Percentiles rank a stretch among this genome's conserved stretches.
Conservation (phyloP, 2,888 invertebrate species). For the Diabrotica balteata region DNA sequence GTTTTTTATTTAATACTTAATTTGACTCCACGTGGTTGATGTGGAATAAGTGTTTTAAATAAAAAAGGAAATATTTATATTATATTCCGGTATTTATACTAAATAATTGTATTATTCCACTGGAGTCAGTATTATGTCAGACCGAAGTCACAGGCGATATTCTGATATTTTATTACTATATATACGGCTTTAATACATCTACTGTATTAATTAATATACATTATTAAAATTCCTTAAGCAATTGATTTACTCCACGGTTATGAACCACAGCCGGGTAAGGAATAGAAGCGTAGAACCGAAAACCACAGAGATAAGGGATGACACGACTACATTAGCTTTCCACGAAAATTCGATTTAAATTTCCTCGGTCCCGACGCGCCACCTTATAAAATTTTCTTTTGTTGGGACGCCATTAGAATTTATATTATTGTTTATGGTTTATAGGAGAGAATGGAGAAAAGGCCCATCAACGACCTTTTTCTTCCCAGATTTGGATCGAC, state of each 20-base stretch:
- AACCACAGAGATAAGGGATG: conserved; percentile 53
- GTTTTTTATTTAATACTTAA: too few relatives aligned
- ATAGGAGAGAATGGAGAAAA: conserved; percentile 9
- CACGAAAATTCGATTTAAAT: conserved; percentile 51
- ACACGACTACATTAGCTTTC: conserved; percentile 49
- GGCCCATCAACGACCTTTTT: conserved; percentile 4
- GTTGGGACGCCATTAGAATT: conserved; percentile 39
- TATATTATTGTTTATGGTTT: conserved; percentile 38
- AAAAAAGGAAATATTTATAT: too few relatives aligned
- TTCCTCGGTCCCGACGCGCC: conserved; percentile 37
- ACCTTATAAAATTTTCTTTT: conserved; percentile 39
- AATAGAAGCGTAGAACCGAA: conserved; percentile 39
- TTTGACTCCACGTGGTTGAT: too few relatives aligned
- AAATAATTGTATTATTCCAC: too few relatives aligned
- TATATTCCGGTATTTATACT: too few relatives aligned
- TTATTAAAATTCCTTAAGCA: background rate
- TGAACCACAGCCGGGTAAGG: background rate
- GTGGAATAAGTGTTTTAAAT: too few relatives aligned
- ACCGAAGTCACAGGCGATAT: too few relatives aligned
- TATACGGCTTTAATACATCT: too few relatives aligned
- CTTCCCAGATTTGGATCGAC: conserved; percentile 7
- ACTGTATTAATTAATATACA: background rate
- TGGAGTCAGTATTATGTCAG: too few relatives aligned
- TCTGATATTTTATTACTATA: too few relatives aligned
- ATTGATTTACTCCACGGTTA: too few relatives aligned